A percentile compares a stretch with the other conserved stretches of the same genome.
Conservation (phyloP, 2,888 invertebrate genomes). For the Sceliomorpha sp. region DNA sequence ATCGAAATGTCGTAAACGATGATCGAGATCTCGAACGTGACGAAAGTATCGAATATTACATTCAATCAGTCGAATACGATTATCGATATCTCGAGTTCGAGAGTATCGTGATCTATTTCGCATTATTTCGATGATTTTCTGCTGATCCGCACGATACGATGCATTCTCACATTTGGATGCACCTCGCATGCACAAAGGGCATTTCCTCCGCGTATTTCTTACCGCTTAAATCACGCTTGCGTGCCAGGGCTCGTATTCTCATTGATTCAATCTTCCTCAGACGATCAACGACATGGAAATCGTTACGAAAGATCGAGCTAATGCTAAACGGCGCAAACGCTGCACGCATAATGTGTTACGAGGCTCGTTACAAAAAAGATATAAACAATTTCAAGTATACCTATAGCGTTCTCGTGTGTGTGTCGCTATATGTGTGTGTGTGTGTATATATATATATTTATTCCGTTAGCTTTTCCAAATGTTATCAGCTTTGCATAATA, state of each 20-base stretch:
- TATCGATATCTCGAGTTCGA: too few species aligned
- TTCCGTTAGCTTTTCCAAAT: too few species aligned
- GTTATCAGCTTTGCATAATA: too few species aligned
- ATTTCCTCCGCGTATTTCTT: constrained; percentile 53
- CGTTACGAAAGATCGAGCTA: constrained; percentile 58
- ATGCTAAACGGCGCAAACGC: constrained; percentile 56
- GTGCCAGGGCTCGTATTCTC: constrained; percentile 56
- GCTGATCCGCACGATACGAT: constrained; percentile 44
- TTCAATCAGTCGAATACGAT: constrained; percentile 1
- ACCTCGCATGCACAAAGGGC: constrained; percentile 55
- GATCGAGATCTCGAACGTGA: constrained; percentile 17
- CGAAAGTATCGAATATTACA: constrained; percentile 11
- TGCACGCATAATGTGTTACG: constrained; percentile 47
- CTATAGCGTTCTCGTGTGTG: too few species aligned
- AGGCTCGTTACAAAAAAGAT: too few species aligned
- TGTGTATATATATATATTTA: too few species aligned
- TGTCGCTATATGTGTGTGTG: too few species aligned
- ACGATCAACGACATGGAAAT: constrained; percentile 59
- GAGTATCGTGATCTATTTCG: too few species aligned
- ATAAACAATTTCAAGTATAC: too few species aligned
- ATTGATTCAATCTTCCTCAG: constrained; percentile 57
- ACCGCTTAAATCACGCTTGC: constrained; percentile 56
- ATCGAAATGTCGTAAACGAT: too few species aligned
- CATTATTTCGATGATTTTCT: constrained; percentile 28
- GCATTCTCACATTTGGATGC: constrained; percentile 51